A percentile compares a stretch with the other conserved stretches of the same genome.
phyloP scores from a whole-genome alignment of 2,797 vertebrate species.

The Gobionotothen gibberifrons region DNA sequence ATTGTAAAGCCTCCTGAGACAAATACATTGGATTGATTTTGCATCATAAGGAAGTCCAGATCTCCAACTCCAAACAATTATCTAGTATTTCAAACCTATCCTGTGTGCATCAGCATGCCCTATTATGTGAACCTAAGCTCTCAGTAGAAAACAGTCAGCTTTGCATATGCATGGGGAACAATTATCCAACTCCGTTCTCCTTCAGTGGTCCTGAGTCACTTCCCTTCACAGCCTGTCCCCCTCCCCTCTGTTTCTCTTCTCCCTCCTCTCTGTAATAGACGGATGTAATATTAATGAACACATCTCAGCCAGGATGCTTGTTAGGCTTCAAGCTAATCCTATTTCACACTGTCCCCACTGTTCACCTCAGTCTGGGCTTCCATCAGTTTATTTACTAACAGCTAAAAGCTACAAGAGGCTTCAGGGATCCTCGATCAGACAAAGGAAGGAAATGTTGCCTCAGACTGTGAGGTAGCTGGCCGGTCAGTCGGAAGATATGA shows the following conservation, averaged over 20 bases:
- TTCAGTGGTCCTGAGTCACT: slow-evolving; percentile 33
- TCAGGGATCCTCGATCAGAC: slow-evolving; percentile 12
- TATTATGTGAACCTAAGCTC: slow-evolving; percentile 43
- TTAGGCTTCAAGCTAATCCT: slow-evolving; percentile 66
- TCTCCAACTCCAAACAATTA: slow-evolving; percentile 10
- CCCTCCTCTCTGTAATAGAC: slow-evolving; percentile 25
- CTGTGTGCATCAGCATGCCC: slow-evolving; percentile 25
- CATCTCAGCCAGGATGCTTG: slow-evolving; percentile 62
- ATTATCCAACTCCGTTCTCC: slow-evolving; percentile 54
- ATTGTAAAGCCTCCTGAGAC: too few species aligned
- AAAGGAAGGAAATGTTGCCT: slow-evolving; percentile 13
- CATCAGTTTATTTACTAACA: slow-evolving; percentile 36
- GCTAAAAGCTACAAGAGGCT: slow-evolving; percentile 16
- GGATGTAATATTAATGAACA: slow-evolving; percentile 72
- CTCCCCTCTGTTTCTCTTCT: neutral
- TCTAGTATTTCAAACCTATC: neutral
- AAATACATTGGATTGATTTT: neutral
- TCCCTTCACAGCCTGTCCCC: neutral
- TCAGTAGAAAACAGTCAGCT: slow-evolving; percentile 31
- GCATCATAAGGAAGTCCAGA: neutral
- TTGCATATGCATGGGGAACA: slow-evolving; percentile 53
- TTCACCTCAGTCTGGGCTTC: slow-evolving; percentile 22
- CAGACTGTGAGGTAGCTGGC: slow-evolving; percentile 30
- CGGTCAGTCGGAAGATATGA: slow-evolving; percentile 59
- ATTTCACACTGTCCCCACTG: slow-evolving; percentile 45